Conservation (phyloP, 2,797 vertebrate genomes). For the Rhabdomys pumilio region DNA sequence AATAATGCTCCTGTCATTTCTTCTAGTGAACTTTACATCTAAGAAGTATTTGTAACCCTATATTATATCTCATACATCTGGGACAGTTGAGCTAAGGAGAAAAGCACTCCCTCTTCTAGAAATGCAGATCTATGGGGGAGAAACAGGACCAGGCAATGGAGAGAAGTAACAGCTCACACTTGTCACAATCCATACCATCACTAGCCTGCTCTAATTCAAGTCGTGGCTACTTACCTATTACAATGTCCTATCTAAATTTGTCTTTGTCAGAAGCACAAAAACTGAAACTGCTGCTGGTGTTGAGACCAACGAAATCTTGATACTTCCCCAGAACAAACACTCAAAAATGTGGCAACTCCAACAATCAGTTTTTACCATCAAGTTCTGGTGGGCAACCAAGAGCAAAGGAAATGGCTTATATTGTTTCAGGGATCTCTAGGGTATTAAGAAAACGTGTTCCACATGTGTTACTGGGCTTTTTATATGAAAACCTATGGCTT, state of each 20-base stretch:
- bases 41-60: background rate
- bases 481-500: background rate
- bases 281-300: background rate
- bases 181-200: background rate
- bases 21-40: background rate
- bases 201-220: background rate
- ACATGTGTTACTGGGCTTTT: background rate
- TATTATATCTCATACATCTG: background rate
- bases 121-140: background rate
- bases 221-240: background rate
- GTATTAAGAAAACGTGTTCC: no score
- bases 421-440: background rate
- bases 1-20: background rate
- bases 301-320: background rate
- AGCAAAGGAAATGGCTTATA: background rate
- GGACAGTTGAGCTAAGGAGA: background rate
- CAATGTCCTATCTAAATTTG: background rate
- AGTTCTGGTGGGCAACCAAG: background rate
- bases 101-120: background rate
- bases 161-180: background rate
- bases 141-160: background rate
- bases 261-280: background rate
- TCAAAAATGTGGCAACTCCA: background rate
- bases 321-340: background rate
- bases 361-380: background rate